These are phyloP conservation scores for Platichthys stellatus DNA, from an alignment of 2,113 vertebrate genomes.

Conservation along the genomic window DNA sequence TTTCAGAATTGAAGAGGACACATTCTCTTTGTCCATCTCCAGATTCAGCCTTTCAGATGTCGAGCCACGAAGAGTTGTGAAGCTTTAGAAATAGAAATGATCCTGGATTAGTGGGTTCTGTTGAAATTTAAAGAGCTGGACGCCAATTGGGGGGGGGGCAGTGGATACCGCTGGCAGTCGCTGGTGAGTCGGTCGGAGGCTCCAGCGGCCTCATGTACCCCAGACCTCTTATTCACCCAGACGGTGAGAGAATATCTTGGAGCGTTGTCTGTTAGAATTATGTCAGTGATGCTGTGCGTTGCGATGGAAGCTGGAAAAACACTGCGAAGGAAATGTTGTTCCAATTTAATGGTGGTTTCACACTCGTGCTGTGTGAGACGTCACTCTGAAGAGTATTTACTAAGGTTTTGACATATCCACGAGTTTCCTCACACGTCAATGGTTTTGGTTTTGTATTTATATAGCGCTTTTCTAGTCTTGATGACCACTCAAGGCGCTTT, in stretches of 20 bases:
- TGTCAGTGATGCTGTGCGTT: constrained; percentile 15
- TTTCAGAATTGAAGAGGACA: constrained; percentile 41
- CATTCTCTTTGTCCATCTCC: constrained; percentile 69
- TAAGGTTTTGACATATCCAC: too few relatives aligned
- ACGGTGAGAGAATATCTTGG: constrained; percentile 16
- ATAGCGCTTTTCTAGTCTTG: too few relatives aligned
- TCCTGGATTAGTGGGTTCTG: constrained; percentile 44
- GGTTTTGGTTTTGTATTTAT: too few relatives aligned
- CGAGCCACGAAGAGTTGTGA: constrained; percentile 47
- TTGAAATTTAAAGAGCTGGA: constrained; percentile 70
- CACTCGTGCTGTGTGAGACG: not conserved
- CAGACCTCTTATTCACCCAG: constrained; percentile 14
- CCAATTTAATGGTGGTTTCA: not conserved
- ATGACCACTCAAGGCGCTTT: too few relatives aligned
- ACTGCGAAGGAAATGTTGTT: not conserved
- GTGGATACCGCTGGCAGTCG: constrained; percentile 29
- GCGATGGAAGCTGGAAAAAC: constrained; percentile 11
- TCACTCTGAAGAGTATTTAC: not conserved
- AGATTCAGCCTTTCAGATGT: constrained; percentile 66
- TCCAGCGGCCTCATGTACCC: constrained; percentile 47
- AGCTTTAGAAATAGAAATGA: constrained; percentile 62
- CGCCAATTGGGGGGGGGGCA: constrained; percentile 14
- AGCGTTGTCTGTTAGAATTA: constrained; percentile 17
- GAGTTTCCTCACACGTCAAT: not conserved
- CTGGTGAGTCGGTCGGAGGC: constrained; percentile 21